Base-by-base conservation (phyloP, 2,113 vertebrate genomes). In the Myotis yumanensis region DNA sequence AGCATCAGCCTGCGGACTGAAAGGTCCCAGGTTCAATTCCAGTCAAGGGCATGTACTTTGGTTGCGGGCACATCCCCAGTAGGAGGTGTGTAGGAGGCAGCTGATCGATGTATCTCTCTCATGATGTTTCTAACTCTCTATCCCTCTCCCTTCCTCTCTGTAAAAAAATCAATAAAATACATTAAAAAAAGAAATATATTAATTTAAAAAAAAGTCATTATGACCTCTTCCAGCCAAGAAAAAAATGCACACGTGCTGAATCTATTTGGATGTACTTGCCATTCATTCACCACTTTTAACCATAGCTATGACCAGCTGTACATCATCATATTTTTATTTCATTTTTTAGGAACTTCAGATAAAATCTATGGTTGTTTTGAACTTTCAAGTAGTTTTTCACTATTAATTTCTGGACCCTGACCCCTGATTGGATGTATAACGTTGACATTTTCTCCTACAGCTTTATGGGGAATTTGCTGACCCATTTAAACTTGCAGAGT, bases 381-480 rank as follows among this genome's bases (percentile, higher is more conserved):
- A 86, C 80, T 94, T 72, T 71, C 40, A 90, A 52, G 1, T 10
- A 40, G 5, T 82, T 18, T 10, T 94, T 81, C 20, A 68, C 10
- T 96, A 2, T 93, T 76, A 87, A 77, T 79, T 75, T 89, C 54
- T 94, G 66, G 93, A 35, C 64, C 4, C 68, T 84, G 16, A 64
- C 22, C 25, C 84, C 37, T 93, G 28, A 17, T 68, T 96, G 20
- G 7, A 59, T 94, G 22, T 84, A 85, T 96, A 81, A 97, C 95
- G 85, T 95, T 93, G 59, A 20, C 11, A 59, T 95, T 96, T 98
- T 97, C 54, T 97, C 25, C 46, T 96, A 32, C 95, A 99, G 99
- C 98, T 99, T 14, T 99, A 99, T 51, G 99, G 99, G 62, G 99
- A 99, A 97, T 99, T 99, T 98, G 99, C 99, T 15, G 99, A 99